Evolutionary conservation across 2,888 invertebrate genomes (phyloP).

Genomic region (Thalpophila matura): DNA sequence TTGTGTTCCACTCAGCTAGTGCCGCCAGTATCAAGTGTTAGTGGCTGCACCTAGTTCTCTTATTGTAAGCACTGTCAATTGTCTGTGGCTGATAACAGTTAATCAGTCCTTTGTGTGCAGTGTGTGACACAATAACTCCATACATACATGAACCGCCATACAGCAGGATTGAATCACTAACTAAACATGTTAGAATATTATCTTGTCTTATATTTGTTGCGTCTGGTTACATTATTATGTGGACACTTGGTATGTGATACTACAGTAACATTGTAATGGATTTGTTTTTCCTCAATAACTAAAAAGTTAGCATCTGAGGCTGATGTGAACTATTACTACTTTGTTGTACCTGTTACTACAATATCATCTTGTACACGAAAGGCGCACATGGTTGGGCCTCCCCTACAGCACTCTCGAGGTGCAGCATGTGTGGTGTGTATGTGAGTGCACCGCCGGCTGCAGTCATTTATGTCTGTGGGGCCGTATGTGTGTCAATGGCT

Average conservation of each 20-base stretch:
- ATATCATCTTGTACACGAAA: no score
- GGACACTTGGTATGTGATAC: background rate
- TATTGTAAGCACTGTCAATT: background rate
- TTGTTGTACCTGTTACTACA: no score
- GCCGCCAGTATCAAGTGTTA: conserved; percentile 15
- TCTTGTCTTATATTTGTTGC: background rate
- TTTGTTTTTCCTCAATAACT: background rate
- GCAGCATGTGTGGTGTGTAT: background rate
- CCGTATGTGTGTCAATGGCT: conserved; percentile 68
- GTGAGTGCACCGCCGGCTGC: background rate
- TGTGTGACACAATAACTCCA: background rate
- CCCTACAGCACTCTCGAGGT: no score
- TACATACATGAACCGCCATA: no score
- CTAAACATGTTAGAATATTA: background rate
- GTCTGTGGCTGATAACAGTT: conserved; percentile 39
- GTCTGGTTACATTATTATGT: background rate
- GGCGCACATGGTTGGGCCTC: no score
- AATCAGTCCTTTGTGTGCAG: conserved; percentile 2
- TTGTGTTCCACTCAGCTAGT: background rate
- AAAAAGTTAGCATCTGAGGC: no score
- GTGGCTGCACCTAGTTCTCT: conserved; percentile 24
- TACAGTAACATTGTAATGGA: background rate
- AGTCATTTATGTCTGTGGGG: conserved; percentile 21
- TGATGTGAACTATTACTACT: no score
- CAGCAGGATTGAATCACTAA: background rate